A percentile compares a stretch with the other conserved stretches of the same genome.
These are phyloP conservation scores for Amaurobius ferox DNA, from an alignment of 2,888 invertebrate species.

Conservation along the genomic window DNA sequence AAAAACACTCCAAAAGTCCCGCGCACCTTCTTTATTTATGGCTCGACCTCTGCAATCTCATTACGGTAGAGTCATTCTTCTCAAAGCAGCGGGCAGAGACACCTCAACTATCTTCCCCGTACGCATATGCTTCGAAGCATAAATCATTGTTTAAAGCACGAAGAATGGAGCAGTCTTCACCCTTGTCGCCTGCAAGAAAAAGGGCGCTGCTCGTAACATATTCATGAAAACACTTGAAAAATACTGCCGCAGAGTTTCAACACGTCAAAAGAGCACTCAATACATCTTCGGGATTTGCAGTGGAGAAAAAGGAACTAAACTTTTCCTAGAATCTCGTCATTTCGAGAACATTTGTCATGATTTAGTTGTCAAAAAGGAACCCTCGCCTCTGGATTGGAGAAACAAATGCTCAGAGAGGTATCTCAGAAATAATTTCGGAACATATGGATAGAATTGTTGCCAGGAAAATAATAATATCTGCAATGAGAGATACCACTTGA, in stretches of 20 bases:
- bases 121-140: not conserved
- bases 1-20: no score
- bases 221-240: constrained; percentile 5
- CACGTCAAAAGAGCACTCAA: not conserved
- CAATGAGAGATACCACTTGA: no score
- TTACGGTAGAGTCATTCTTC: not conserved
- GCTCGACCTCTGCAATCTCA: not conserved
- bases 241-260: not conserved
- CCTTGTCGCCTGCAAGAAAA: not conserved
- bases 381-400: not conserved
- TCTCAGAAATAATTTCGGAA: not conserved
- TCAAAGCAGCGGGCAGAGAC: not conserved
- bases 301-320: not conserved
- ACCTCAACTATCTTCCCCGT: not conserved
- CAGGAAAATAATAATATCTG: no score
- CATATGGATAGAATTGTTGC: not conserved
- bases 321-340: constrained; percentile 1
- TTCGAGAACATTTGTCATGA: not conserved
- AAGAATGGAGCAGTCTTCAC: not conserved
- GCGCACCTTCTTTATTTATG: no score
- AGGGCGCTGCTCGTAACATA: not conserved
- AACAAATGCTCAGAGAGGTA: not conserved
- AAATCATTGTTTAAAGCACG: constrained; percentile 1
- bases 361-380: constrained; percentile 1
- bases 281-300: constrained; percentile 2